Evolutionary conservation across 1,140 invertebrate species (phyloP), one percentile per base, ranked within the genome.

Genomic region (Nasonia vitripennis): DNA sequence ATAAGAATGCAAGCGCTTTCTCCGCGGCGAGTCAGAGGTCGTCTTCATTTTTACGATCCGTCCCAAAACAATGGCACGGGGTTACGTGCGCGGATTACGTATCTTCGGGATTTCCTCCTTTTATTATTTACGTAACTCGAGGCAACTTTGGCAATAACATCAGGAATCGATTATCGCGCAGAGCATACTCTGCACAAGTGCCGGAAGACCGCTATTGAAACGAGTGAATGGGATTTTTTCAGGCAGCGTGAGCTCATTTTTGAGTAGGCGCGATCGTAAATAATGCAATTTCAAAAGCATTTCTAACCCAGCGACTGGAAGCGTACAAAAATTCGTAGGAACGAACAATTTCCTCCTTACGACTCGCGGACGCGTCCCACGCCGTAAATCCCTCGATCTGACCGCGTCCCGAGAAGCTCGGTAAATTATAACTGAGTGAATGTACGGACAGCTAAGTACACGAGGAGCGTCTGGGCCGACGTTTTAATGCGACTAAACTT

Each of bases 401-500:
- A 71, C 62, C 75, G 75, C 2, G 55, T 17, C 75, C 68, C 75
- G 67, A 71, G 85, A 51, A 79, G 85, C 75, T 78, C 80, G 70
- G 70, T 78, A 81, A 86, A 82, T 82, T 86, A 86, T 70, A 71
- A 73, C 41, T 41, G 17, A 23, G 48, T 37, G 75, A 45, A 45
- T 45, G 10, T 45, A 45, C 27, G n/a, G 17, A 31, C n/a, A 55
- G 79, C 74, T 5, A 77, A 27, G 27, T 27, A 27, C 27, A 27
- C n/a, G 51, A 55, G 20, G 14, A 45, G 75, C 75, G 62, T 37
- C 70, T 31, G 88, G 10, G 75, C 82, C 55, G 87, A 67, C 86
- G 86, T 91, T 89, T 91, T 89, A 90, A 90, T 88, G 79, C 78
- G 84, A 85, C 89, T 90, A 91, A 90, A 90, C 88, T 88, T 90